These are phyloP conservation scores for Syngnathus rostellatus DNA, from an alignment of 2,797 vertebrate species.

Conservation along the genomic window DNA sequence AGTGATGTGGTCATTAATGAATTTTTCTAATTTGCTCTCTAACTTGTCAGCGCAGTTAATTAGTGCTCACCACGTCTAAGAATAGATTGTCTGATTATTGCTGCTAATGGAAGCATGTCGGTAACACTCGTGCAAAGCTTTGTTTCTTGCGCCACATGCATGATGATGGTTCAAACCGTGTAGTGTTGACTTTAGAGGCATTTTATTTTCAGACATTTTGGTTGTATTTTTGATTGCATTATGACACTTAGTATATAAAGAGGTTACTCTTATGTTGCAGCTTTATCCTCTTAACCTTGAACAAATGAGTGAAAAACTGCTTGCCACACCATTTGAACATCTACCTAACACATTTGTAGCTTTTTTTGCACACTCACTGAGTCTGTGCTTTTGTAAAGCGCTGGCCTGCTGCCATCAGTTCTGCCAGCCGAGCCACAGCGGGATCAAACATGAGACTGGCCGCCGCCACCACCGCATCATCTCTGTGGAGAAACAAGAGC, in stretches of 20 bases:
- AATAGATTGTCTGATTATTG: too few relatives aligned
- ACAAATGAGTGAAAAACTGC: not conserved
- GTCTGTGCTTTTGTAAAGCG: conserved; percentile 74
- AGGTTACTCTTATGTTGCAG: not conserved
- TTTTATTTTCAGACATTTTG: too few relatives aligned
- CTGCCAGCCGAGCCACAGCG: conserved; percentile 70
- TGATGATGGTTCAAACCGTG: too few relatives aligned
- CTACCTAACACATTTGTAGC: not conserved
- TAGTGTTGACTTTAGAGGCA: too few relatives aligned
- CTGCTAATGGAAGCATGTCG: too few relatives aligned
- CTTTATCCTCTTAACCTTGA: not conserved
- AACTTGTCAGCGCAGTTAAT: too few relatives aligned
- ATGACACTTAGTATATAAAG: too few relatives aligned
- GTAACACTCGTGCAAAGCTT: too few relatives aligned
- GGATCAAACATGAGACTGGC: conserved; percentile 84
- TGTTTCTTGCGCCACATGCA: too few relatives aligned
- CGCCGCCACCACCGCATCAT: conserved; percentile 72
- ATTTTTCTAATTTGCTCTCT: too few relatives aligned
- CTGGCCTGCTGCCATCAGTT: conserved; percentile 69
- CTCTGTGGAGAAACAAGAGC: conserved; percentile 49
- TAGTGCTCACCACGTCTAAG: too few relatives aligned
- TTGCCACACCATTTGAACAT: not conserved
- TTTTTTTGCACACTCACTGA: conserved; percentile 64
- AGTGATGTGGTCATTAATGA: not conserved
- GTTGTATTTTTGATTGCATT: too few relatives aligned